These are phyloP conservation scores for Sylvia borin DNA, from an alignment of 2,797 vertebrate genomes.

Conservation along the genomic window DNA sequence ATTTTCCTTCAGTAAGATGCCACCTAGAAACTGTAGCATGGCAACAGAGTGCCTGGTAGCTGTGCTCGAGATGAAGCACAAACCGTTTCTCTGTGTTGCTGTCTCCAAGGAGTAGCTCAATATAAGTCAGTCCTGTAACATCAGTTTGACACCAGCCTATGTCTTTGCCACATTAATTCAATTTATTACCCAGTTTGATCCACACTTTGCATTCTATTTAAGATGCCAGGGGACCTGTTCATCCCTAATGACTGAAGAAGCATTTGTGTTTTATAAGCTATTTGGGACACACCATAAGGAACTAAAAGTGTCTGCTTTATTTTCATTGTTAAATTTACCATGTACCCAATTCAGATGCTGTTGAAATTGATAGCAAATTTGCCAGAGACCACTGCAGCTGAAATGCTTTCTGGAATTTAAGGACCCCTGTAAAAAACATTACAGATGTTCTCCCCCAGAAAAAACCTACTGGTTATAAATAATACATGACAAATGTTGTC, in stretches of 20 bases:
- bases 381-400: not conserved
- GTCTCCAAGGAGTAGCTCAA: constrained; percentile 53
- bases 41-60: constrained; percentile 37
- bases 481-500: not conserved
- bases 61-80: not conserved
- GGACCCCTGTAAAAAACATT: not conserved
- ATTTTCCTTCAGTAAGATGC: constrained; percentile 6
- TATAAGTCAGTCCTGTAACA: constrained; percentile 57
- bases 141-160: constrained; percentile 56
- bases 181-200: constrained; percentile 56
- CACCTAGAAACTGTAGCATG: constrained; percentile 53
- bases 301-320: constrained; percentile 49
- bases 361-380: constrained; percentile 19
- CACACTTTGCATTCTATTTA: constrained; percentile 36
- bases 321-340: constrained; percentile 54
- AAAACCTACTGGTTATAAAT: not conserved
- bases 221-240: constrained; percentile 48
- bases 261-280: constrained; percentile 67
- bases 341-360: not conserved
- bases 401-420: not conserved
- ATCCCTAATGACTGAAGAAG: constrained; percentile 60
- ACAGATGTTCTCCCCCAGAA: not conserved
- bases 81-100: not conserved
- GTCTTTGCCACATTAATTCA: constrained; percentile 62
- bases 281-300: constrained; percentile 51